phyloP scores from a whole-genome alignment of 2,888 invertebrate species.

The Caenorhabditis drosophilae region DNA sequence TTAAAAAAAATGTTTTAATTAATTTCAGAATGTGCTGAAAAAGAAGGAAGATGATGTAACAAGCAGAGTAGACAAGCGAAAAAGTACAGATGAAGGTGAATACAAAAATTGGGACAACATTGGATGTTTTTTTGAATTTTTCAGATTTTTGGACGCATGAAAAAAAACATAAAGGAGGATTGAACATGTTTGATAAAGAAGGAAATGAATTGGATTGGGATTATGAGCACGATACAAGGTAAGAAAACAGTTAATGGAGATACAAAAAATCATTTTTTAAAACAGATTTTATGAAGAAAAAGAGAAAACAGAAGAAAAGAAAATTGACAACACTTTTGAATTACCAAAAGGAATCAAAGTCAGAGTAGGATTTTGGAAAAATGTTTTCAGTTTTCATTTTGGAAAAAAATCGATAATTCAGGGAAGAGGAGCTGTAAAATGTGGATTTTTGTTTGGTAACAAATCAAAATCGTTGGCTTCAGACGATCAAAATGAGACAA shows the following conservation, averaged over 20 bases:
- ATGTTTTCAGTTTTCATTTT: neutral
- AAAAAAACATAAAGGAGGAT: conserved; percentile 53
- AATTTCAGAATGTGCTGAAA: too few relatives aligned
- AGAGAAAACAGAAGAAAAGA: conserved; percentile 17
- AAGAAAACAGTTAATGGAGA: too few relatives aligned
- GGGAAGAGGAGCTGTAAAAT: conserved; percentile 44
- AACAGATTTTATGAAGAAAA: conserved; percentile 45
- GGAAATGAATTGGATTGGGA: conserved; percentile 66
- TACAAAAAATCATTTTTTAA: too few relatives aligned
- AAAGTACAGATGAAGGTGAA: too few relatives aligned
- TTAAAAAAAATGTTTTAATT: too few relatives aligned
- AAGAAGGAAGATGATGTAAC: too few relatives aligned
- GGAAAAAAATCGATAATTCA: conserved; percentile 4
- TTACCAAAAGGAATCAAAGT: conserved; percentile 36
- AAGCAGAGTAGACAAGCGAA: too few relatives aligned
- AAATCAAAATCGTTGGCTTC: conserved; percentile 15
- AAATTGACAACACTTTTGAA: conserved; percentile 16
- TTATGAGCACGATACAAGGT: conserved; percentile 67
- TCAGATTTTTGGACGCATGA: conserved; percentile 44
- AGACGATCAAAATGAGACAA: conserved; percentile 12
- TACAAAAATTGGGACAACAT: too few relatives aligned
- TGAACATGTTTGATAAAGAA: conserved; percentile 62
- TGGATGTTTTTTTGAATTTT: too few relatives aligned
- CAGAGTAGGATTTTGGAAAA: conserved; percentile 12
- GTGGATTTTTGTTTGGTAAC: conserved; percentile 30